Conservation (phyloP, 1,140 invertebrate genomes). For the Reticulitermes speratus region DNA sequence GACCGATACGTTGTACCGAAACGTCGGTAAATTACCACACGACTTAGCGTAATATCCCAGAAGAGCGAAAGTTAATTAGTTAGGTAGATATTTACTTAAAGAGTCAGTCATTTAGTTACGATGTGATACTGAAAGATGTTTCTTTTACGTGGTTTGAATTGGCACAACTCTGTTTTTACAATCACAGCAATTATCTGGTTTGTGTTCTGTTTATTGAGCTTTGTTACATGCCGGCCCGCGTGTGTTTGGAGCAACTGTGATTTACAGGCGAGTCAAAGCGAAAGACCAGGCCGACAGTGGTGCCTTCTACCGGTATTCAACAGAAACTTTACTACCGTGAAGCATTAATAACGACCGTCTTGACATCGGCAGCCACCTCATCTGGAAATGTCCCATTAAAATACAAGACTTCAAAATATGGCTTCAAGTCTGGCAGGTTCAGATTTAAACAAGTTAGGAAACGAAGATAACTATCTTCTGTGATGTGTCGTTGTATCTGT, state of each 20-base stretch:
- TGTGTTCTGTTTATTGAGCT: background rate
- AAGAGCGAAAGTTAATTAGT: too few species aligned
- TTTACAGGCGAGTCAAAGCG: background rate
- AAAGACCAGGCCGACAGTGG: background rate
- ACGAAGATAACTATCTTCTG: too few species aligned
- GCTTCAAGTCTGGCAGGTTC: too few species aligned
- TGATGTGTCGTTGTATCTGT: too few species aligned
- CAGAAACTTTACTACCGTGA: background rate
- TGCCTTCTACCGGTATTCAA: background rate
- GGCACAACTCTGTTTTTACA: background rate
- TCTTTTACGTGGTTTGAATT: conserved; percentile 1
- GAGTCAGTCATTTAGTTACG: too few species aligned
- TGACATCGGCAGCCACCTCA: background rate
- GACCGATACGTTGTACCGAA: too few species aligned
- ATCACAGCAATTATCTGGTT: conserved; percentile 1
- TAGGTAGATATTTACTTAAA: too few species aligned
- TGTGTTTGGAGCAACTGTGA: background rate
- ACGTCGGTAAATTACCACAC: too few species aligned
- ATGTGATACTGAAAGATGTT: conserved; percentile 8
- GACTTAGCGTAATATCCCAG: too few species aligned
- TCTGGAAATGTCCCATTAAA: background rate
- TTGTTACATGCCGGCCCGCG: background rate
- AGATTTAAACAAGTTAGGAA: too few species aligned
- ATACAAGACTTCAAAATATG: background rate
- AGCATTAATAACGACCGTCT: background rate